Evolutionary conservation across 2,888 invertebrate species (phyloP).

Genomic region (Nemotelus pantherinus): DNA sequence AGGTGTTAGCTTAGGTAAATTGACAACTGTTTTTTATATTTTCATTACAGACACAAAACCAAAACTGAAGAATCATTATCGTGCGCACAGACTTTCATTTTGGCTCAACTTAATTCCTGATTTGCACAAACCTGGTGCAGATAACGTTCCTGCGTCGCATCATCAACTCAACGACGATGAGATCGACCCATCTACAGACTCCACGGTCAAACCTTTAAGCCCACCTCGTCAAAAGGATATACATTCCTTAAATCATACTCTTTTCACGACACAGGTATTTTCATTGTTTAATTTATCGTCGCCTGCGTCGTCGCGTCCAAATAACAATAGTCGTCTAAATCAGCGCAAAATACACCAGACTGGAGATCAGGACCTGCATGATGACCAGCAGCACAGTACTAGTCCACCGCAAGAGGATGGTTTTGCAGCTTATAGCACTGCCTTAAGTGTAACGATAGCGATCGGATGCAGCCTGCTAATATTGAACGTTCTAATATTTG

Average conservation of each 20-base stretch:
- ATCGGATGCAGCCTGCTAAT: slow-evolving; percentile 93
- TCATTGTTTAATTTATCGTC: slow-evolving; percentile 63
- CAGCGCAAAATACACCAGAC: slow-evolving; percentile 58
- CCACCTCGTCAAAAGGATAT: slow-evolving; percentile 58
- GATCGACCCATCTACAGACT: slow-evolving; percentile 58
- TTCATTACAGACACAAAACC: slow-evolving; percentile 81
- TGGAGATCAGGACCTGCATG: slow-evolving; percentile 56
- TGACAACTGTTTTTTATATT: no score
- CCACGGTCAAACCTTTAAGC: slow-evolving; percentile 66
- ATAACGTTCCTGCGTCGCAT: slow-evolving; percentile 85
- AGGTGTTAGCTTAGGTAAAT: no score
- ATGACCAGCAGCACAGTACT: slow-evolving; percentile 61
- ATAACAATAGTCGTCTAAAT: slow-evolving; percentile 47
- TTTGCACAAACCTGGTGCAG: slow-evolving; percentile 85
- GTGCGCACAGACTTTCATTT: slow-evolving; percentile 91
- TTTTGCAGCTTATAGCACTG: slow-evolving; percentile 90
- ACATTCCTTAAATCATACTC: slow-evolving; percentile 58
- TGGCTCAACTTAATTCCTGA: slow-evolving; percentile 96
- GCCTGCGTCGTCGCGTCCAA: slow-evolving; percentile 60
- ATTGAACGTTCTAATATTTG: slow-evolving; percentile 91
- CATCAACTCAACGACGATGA: slow-evolving; percentile 83
- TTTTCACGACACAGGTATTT: slow-evolving; percentile 64
- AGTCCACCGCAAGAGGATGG: slow-evolving; percentile 81
- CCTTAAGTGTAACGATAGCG: slow-evolving; percentile 91
- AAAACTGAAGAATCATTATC: slow-evolving; percentile 90